Conservation (phyloP, 2,888 invertebrate species). For the Mimachlamys varia region DNA sequence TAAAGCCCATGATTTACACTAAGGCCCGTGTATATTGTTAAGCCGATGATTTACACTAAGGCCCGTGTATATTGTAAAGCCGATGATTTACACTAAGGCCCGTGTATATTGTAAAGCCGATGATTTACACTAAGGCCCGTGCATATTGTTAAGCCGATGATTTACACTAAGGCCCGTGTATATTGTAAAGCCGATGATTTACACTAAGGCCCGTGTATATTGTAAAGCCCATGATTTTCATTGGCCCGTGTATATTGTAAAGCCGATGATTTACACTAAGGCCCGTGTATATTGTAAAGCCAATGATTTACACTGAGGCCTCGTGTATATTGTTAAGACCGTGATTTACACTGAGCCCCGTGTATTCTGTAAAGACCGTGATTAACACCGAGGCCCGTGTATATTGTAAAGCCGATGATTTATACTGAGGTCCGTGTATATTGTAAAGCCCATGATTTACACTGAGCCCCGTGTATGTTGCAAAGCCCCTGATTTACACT, state of each 20-base stretch:
- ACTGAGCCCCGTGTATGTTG: too few species aligned
- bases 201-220: not conserved
- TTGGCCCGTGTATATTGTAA: too few species aligned
- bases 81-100: not conserved
- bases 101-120: too few species aligned
- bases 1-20: too few species aligned
- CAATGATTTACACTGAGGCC: not conserved
- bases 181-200: not conserved
- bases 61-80: too few species aligned
- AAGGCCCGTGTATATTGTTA: too few species aligned
- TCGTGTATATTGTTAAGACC: not conserved
- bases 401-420: not conserved
- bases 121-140: not conserved
- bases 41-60: not conserved
- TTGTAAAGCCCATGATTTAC: not conserved
- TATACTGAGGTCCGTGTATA: too few species aligned
- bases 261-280: not conserved
- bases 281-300: too few species aligned
- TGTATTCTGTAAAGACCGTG: not conserved
- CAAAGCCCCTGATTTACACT: not conserved
- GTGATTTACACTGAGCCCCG: not conserved
- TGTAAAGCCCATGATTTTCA: not conserved
- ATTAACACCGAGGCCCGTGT: not conserved
- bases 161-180: not conserved
- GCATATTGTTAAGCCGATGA: not conserved